Conservation (phyloP, 2,888 invertebrate genomes). For the Kryphioiulus occultus region DNA sequence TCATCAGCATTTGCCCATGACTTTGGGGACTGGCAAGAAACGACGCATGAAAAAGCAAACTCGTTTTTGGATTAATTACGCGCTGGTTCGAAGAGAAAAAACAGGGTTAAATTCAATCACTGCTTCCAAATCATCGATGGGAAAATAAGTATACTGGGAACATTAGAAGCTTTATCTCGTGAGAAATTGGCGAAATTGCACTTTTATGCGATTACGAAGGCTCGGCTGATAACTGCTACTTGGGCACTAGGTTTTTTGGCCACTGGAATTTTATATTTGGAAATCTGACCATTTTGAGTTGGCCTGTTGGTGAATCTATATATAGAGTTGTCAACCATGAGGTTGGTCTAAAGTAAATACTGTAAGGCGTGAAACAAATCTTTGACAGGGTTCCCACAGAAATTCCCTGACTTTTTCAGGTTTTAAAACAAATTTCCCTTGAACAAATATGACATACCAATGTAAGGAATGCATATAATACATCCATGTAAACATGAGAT, state of each 20-base stretch:
- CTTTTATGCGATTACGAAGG: neutral
- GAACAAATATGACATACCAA: too few relatives aligned
- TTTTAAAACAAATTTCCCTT: too few relatives aligned
- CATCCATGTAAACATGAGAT: too few relatives aligned
- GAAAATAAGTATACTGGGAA: neutral
- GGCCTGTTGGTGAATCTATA: neutral
- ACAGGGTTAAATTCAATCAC: neutral
- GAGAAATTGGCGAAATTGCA: neutral
- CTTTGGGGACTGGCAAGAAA: constrained; percentile 9
- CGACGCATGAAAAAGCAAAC: neutral
- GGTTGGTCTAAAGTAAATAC: too few relatives aligned
- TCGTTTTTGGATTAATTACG: constrained; percentile 15
- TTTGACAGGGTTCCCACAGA: too few relatives aligned
- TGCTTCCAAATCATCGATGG: neutral
- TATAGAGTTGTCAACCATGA: too few relatives aligned
- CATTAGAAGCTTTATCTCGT: neutral
- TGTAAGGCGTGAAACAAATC: too few relatives aligned
- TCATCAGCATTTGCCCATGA: constrained; percentile 37
- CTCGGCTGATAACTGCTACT: neutral
- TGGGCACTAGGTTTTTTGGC: neutral
- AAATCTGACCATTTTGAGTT: neutral
- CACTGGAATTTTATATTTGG: neutral
- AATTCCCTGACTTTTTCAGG: too few relatives aligned
- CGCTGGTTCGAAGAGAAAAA: neutral
- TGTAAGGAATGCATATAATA: too few relatives aligned